Evolutionary conservation across 37 sponge, comb jelly and placozoan species (phyloP), one percentile per base, ranked within the genome.

Genomic region (Beroe forskalii): DNA sequence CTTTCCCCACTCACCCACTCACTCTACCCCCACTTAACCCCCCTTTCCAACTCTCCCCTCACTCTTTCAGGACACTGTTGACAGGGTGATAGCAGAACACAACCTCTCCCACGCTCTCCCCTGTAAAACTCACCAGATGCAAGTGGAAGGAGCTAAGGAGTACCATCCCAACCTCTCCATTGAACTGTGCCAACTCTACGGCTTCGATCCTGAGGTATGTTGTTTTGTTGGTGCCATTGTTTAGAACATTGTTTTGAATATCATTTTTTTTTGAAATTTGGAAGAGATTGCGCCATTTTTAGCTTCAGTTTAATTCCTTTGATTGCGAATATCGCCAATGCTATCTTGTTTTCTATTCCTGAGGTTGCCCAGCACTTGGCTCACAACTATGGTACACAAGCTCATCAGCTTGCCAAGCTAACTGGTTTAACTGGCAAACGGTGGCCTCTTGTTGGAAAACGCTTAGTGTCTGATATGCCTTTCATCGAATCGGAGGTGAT

Each of bases 401-500:
- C 99, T 1, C 93, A 93, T 0, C 92, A 95, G 89, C 93, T 99
- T 27, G 99, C 96, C 69, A 94, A 95, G 89, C 76, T 95, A 41
- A 94, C 96, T 0, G 62, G 67, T 0, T 60, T 99, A 28, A 99
- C 99, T 2, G 99, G 99, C 62, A 91, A 92, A 31, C 76, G 97
- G 28, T 96, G 96, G 95, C 99, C 99, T 0, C 91, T 99, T 32
- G 92, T 95, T 9, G 99, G 99, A 0, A 63, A 62, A 36, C 86
- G 93, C n/a, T 92, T 99, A 9, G 93, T 93, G 22, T 89, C 93
- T 0, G 97, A 96, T 89, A 95, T 95, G 89, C 99, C 99, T 12
- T 99, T 97, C 93, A 95, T 99, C 36, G 99, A 99, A 66, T 96
- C 96, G 20, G 97, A 99, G 83, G 94, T 99, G 6, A 20, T n/a